Base-by-base conservation (phyloP, 1,140 invertebrate species). In the Drosophila jambulina region DNA sequence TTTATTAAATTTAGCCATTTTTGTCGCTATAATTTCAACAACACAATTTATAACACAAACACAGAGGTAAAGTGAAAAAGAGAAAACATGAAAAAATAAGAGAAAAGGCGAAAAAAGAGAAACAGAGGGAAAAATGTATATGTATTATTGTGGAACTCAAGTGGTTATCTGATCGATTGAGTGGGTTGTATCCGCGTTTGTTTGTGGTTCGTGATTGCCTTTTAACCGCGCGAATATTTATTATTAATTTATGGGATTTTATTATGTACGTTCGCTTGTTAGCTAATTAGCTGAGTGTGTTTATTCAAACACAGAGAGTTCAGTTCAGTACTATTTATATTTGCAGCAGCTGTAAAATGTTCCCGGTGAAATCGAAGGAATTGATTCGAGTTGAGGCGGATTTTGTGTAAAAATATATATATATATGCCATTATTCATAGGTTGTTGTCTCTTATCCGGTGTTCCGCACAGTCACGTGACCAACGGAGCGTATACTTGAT, bases 211-310 rank as follows among this genome's bases (percentile, higher is more conserved):
- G 65, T 53, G 62, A 75, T 83, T 62, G 67, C 46, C 49, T 86
- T 56, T 56, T 65, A 57, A 46, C 43, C 51, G 59, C 49, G 40
- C 42, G 72, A 59, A 65, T 78, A 77, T 83, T 79, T 65, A 79
- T 70, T 77, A 78, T 80, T 80, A 65, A 83, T 76, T 87, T 83
- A 88, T 80, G 57, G 42, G 25, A 48, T 70, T 77, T 87, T 56
- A 72, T 75, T 77, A 76, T 65, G 69, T 65, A 59, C 62, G 34
- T 36, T 38, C 38, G 38, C 48, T 29, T 34, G 69, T 64, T 74
- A 74, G 63, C 42, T 63, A 46, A 61, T 80, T 62, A 57, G 57
- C 59, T 38, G 58, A 75, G 65, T 78, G 65, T 78, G 69, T 69
- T 80, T 84, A 75, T 46, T 21, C 27, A 78, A 75, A 45, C 64